Conservation (phyloP, 2,113 vertebrate genomes). For the Ciconia boyciana region DNA sequence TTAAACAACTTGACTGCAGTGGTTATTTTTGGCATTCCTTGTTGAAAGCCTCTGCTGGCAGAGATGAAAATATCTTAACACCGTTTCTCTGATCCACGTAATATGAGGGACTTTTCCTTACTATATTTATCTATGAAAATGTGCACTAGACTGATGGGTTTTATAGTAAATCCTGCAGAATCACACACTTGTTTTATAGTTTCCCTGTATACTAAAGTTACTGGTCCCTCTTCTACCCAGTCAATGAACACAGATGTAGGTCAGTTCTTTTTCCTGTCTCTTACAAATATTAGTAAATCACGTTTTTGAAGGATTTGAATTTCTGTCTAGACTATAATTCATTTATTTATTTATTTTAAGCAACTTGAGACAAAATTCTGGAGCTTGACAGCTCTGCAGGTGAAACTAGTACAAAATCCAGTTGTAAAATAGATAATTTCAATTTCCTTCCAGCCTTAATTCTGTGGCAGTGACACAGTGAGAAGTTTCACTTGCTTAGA, state of each 20-base stretch:
- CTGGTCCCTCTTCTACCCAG: neutral
- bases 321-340: neutral
- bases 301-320: neutral
- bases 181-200: neutral
- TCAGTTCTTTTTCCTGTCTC: neutral
- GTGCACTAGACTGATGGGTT: neutral
- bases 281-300: neutral
- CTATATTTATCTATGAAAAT: neutral
- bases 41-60: neutral
- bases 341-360: neutral
- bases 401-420: neutral
- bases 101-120: neutral
- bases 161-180: neutral
- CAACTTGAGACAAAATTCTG: neutral
- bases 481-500: neutral
- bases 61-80: neutral
- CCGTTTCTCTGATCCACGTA: neutral
- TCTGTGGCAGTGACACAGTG: neutral
- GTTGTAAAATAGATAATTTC: neutral
- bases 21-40: constrained; percentile 17
- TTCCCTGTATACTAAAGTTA: neutral
- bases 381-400: neutral
- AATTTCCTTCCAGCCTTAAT: neutral
- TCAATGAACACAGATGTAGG: neutral
- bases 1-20: neutral